Conservation (phyloP, 1,140 invertebrate species). For the Archivesica marissinica region DNA sequence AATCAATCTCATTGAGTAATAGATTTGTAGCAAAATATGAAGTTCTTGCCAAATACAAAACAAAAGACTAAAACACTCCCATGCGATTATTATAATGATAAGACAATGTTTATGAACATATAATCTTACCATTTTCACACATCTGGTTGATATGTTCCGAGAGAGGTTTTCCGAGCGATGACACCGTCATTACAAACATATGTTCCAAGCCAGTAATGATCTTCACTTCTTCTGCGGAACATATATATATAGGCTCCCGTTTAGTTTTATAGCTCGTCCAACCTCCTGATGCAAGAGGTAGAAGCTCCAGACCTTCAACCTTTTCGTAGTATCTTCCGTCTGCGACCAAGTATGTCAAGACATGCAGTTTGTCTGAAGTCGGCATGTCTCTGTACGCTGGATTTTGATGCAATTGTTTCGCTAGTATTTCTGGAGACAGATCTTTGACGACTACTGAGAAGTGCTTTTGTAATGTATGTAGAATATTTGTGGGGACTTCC, state of each 20-base stretch:
- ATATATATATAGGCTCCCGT: not conserved
- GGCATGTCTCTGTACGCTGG: not conserved
- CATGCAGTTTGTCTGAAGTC: not conserved
- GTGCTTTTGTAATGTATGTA: not conserved
- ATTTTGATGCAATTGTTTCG: not conserved
- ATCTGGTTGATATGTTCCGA: not conserved
- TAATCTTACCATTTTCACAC: not conserved
- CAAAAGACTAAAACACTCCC: not conserved
- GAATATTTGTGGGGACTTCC: not conserved
- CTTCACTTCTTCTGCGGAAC: not conserved
- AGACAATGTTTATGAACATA: not conserved
- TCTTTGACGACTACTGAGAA: not conserved
- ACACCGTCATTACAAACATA: not conserved
- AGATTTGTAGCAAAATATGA: not conserved
- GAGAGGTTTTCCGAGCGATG: not conserved
- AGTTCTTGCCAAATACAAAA: not conserved
- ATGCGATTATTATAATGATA: not conserved
- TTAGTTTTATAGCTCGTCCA: slow-evolving; percentile 4
- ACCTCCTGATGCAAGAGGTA: slow-evolving; percentile 23
- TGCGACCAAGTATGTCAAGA: slow-evolving; percentile 3
- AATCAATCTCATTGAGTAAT: not conserved
- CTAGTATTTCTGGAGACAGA: not conserved
- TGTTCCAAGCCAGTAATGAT: not conserved
- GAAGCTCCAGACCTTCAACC: not conserved
- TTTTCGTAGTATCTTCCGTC: not conserved